A percentile compares a stretch with the other conserved stretches of the same genome.
These are phyloP conservation scores for Neopelma chrysocephalum DNA, from an alignment of 2,797 vertebrate species.

Conservation along the genomic window DNA sequence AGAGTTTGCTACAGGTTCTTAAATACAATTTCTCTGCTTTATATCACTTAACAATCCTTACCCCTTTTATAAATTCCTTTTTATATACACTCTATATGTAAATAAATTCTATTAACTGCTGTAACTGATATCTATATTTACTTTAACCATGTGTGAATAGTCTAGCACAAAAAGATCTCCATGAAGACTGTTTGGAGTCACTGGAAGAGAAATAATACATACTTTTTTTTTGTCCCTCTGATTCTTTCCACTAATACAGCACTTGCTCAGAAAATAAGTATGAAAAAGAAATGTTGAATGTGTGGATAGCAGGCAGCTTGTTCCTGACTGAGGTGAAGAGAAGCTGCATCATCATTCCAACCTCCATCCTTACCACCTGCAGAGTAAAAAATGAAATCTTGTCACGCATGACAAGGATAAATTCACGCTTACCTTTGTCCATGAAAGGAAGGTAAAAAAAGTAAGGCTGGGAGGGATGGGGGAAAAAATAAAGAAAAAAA, in stretches of 20 bases:
- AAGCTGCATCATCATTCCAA: conserved; percentile 17
- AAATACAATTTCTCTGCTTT: neutral
- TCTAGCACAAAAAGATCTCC: neutral
- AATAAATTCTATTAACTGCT: neutral
- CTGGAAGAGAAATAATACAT: neutral
- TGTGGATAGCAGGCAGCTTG: conserved; percentile 40
- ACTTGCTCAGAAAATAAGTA: conserved; percentile 5
- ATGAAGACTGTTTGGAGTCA: neutral
- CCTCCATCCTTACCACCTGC: neutral
- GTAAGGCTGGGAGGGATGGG: neutral
- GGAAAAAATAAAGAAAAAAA: neutral
- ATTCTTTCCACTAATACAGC: neutral
- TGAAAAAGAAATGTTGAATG: conserved; percentile 36
- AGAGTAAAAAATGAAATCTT: conserved; percentile 67
- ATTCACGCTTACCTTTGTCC: conserved; percentile 42
- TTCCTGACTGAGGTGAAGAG: conserved; percentile 33
- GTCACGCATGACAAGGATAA: conserved; percentile 37
- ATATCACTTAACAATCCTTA: neutral
- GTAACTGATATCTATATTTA: neutral
- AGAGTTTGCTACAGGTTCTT: neutral
- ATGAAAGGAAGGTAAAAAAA: conserved; percentile 59
- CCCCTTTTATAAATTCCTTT: neutral
- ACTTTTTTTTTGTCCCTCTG: neutral
- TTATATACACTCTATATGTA: neutral
- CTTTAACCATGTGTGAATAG: neutral